Evolutionary conservation across 2,888 invertebrate genomes (phyloP), one percentile per base, ranked within the genome.

Genomic region (Octonoba sinensis): DNA sequence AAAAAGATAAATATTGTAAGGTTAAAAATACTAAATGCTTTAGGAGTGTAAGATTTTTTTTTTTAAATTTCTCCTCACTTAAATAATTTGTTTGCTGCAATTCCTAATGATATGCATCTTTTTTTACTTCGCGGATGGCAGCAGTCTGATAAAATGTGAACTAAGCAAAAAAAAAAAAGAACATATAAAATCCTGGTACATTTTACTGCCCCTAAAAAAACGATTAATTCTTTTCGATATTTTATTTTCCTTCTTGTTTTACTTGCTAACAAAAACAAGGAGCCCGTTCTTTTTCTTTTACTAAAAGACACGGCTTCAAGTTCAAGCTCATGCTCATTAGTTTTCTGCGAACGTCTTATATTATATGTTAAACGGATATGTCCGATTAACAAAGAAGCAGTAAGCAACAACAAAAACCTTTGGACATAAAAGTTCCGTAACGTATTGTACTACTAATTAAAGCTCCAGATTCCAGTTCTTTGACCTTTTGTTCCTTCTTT

Each of bases 361-460:
- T 72, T 62, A 18, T 54, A 59, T 46, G 18, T 47, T 22, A 66
- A 67, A 54, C 49, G 51, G 59, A 47, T 27, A 22, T 66, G 16
- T 6, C 6, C 20, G 4, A 54, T 60, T 51, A 49, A 44, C 47
- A 66, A 66, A 46, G 46, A 74, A 74, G 44, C 16, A 24, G 20
- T 74, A 66, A 62, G 46, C 60, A 51, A 22, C 27, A 24, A 57
- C 57, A 75, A 27, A 44, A 36, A 65, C 16, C 27, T 18, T 16
- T 16, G 18, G 15, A 27, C 62, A 70, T 47, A 77, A 77, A 70
- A 62, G 27, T 24, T 20, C 57, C 36, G 62, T 54, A 36, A 18
- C n/a, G 47, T 27, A 70, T 70, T 69, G 46, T 70, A 56, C 18
- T 4, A 51, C 69, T 77, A 69, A 77, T 77, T 77, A 77, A 64